Percentiles rank a stretch among this genome's conserved stretches.
phyloP scores from a whole-genome alignment of 2,888 invertebrate species.

The Mesorhabditis sp. region DNA sequence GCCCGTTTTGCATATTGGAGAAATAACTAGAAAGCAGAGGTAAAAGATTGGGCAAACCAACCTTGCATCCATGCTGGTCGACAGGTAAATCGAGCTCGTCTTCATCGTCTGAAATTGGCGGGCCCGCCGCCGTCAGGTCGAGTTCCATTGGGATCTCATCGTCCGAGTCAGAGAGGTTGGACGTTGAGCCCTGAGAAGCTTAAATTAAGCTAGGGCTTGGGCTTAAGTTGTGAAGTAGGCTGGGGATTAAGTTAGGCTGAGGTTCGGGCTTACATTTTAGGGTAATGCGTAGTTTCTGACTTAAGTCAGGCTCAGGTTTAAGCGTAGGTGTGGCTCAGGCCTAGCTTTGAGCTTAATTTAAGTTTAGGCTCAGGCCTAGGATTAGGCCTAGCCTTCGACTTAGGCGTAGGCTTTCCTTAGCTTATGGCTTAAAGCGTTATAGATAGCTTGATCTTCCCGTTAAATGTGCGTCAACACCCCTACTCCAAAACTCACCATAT shows the following conservation, averaged over 20 bases:
- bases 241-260: background rate
- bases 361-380: too few species aligned
- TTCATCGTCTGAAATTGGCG: slow-evolving; percentile 45
- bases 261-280: too few species aligned
- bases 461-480: too few species aligned
- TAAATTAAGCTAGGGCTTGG: background rate
- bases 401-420: too few species aligned
- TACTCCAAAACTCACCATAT: background rate
- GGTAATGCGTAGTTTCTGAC: too few species aligned
- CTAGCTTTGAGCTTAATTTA: too few species aligned
- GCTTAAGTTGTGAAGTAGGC: background rate
- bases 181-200: slow-evolving; percentile 33
- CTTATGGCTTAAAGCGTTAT: too few species aligned
- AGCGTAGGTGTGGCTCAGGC: too few species aligned
- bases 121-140: slow-evolving; percentile 46
- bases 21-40: background rate
- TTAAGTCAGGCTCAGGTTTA: too few species aligned
- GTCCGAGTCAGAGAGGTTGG: slow-evolving; percentile 32
- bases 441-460: too few species aligned
- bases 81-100: slow-evolving; percentile 28
- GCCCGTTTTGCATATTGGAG: slow-evolving; percentile 50
- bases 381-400: too few species aligned
- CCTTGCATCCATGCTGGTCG: background rate
- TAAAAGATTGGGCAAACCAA: background rate
- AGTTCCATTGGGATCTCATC: slow-evolving; percentile 52